Conservation (phyloP, 35 echinoderm and acorn worm species). For the Apostichopus japonicus region DNA sequence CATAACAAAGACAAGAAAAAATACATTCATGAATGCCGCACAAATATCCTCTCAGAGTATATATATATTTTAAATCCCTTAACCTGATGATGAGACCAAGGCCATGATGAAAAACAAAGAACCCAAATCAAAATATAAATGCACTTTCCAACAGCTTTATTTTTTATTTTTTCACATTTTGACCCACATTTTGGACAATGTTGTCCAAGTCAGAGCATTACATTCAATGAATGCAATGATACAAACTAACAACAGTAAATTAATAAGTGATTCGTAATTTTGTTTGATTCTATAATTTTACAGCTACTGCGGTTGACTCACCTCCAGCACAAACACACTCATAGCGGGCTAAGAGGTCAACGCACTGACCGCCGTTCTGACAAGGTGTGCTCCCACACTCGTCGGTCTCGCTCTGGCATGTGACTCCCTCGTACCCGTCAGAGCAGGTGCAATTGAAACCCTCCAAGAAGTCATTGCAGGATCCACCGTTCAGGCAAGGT, state of each 20-base stretch:
- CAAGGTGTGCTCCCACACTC: conserved; percentile 84
- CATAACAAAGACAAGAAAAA: too few relatives aligned
- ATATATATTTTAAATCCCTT: too few relatives aligned
- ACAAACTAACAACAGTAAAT: not conserved
- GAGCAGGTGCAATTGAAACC: conserved; percentile 89
- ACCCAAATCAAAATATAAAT: too few relatives aligned
- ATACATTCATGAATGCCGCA: too few relatives aligned
- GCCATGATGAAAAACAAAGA: too few relatives aligned
- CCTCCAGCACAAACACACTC: conserved; percentile 75
- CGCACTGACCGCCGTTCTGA: conserved; percentile 67
- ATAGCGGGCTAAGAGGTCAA: conserved; percentile 72
- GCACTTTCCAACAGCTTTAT: too few relatives aligned
- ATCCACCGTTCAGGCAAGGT: conserved; percentile 76
- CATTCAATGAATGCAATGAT: not conserved
- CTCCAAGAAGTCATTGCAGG: conserved; percentile 78
- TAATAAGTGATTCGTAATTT: too few relatives aligned
- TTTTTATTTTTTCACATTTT: too few relatives aligned
- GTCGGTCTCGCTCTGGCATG: conserved; percentile 74
- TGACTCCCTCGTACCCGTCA: conserved; percentile 63
- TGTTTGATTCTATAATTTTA: too few relatives aligned
- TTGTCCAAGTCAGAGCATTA: not conserved
- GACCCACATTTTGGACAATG: too few relatives aligned
- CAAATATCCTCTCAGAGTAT: too few relatives aligned
- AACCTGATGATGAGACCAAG: too few relatives aligned
- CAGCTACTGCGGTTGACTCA: not conserved